Evolutionary conservation across 1,140 invertebrate genomes (phyloP).

Genomic region (Atta cephalotes): DNA sequence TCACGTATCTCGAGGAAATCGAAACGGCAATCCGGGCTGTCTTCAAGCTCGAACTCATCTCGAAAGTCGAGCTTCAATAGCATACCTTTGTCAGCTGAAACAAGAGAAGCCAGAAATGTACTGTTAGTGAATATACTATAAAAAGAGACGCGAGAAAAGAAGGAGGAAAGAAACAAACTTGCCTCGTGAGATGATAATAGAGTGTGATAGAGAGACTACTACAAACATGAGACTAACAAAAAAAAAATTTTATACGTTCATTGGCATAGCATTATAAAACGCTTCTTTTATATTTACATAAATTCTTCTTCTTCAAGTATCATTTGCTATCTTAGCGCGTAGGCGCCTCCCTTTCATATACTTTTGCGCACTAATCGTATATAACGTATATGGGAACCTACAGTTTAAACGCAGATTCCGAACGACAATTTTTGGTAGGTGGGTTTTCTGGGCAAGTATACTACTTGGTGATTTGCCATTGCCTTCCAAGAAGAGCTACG

Average conservation of each 20-base stretch:
- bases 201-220: background rate
- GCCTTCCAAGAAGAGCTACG: too few species aligned
- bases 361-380: too few species aligned
- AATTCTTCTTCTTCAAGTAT: too few species aligned
- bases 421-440: too few species aligned
- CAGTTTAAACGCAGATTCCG: too few species aligned
- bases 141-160: background rate
- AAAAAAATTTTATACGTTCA: background rate
- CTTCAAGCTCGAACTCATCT: constrained; percentile 93
- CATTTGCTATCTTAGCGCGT: too few species aligned
- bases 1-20: constrained; percentile 95
- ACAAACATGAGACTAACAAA: background rate
- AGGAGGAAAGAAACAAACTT: background rate
- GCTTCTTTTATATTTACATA: background rate
- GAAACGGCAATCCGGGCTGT: constrained; percentile 91
- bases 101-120: constrained; percentile 54
- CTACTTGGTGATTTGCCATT: too few species aligned
- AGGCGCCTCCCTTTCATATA: too few species aligned
- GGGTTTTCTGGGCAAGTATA: too few species aligned
- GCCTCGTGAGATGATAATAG: background rate
- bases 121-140: constrained; percentile 24
- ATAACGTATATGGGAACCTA: too few species aligned
- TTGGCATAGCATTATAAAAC: background rate
- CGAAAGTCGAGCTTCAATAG: constrained; percentile 93
- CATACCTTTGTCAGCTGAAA: constrained; percentile 92